A percentile compares a stretch with the other conserved stretches of the same genome.
These are phyloP conservation scores for Anagrus nilaparvatae DNA, from an alignment of 1,140 invertebrate species.

Conservation along the genomic window DNA sequence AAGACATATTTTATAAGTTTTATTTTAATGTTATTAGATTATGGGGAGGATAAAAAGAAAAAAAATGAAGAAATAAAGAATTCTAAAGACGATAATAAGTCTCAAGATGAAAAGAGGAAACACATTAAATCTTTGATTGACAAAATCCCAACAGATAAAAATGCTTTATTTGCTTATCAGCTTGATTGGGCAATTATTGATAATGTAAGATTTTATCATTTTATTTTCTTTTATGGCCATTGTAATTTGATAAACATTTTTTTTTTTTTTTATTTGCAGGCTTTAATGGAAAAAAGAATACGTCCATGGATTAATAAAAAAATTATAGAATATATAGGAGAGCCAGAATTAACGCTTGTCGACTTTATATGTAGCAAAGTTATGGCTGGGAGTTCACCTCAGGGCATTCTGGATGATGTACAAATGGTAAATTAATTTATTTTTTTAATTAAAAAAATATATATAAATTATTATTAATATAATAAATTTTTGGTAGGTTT, in stretches of 20 bases:
- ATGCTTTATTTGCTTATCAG: conserved; percentile 86
- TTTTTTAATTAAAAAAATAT: neutral
- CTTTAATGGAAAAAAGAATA: conserved; percentile 92
- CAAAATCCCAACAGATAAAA: conserved; percentile 95
- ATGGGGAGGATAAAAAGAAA: conserved; percentile 54
- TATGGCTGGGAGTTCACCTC: conserved; percentile 80
- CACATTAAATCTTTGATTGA: conserved; percentile 96
- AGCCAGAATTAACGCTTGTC: conserved; percentile 95
- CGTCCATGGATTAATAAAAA: conserved; percentile 99
- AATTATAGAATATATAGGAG: conserved; percentile 98
- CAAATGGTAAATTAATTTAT: conserved; percentile 72
- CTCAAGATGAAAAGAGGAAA: conserved; percentile 89
- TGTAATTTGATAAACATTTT: conserved; percentile 1
- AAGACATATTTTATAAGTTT: conserved; percentile 4
- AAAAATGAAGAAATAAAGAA: conserved; percentile 49
- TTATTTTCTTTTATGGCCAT: neutral
- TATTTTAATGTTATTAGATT: conserved; percentile 40
- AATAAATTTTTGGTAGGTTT: conserved; percentile 56
- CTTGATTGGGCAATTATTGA: conserved; percentile 86
- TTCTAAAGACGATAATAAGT: conserved; percentile 58
- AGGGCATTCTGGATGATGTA: conserved; percentile 93
- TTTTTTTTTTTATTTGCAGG: conserved; percentile 36
- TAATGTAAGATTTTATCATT: conserved; percentile 45
- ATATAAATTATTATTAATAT: neutral
- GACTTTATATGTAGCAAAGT: conserved; percentile 99